A percentile compares a stretch with the other conserved stretches of the same genome.
These are phyloP conservation scores for Lasioglossum baleicum DNA, from an alignment of 1,140 invertebrate species.

Conservation along the genomic window DNA sequence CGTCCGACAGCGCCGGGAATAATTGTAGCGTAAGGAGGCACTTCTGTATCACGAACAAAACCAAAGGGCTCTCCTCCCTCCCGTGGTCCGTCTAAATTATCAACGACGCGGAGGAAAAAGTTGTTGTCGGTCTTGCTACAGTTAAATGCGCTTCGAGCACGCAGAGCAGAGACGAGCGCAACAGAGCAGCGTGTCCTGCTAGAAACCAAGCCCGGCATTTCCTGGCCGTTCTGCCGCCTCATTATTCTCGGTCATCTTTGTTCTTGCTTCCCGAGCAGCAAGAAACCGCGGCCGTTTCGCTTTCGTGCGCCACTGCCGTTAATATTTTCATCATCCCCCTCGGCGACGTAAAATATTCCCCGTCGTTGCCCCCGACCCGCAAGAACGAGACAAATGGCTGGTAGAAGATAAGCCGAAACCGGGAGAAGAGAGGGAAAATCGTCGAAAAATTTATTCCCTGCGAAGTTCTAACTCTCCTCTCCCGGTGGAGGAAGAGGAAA, in stretches of 20 bases:
- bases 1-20: slow-evolving; percentile 5
- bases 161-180: not conserved
- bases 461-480: slow-evolving; percentile 21
- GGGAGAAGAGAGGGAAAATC: not conserved
- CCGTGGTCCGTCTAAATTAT: slow-evolving; percentile 2
- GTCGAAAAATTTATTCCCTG: slow-evolving; percentile 31
- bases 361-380: not conserved
- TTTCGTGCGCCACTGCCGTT: slow-evolving; percentile 30
- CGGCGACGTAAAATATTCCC: slow-evolving; percentile 36
- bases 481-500: too few relatives aligned
- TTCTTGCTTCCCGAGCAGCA: slow-evolving; percentile 38
- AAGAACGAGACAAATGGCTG: not conserved
- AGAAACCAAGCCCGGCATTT: not conserved
- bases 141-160: slow-evolving; percentile 19
- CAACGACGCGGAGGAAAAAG: slow-evolving; percentile 5
- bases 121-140: not conserved
- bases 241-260: slow-evolving; percentile 46
- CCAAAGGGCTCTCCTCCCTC: not conserved
- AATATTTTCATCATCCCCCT: slow-evolving; percentile 44
- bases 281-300: slow-evolving; percentile 26
- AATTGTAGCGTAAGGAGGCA: slow-evolving; percentile 17
- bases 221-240: slow-evolving; percentile 37
- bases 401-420: not conserved
- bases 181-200: too few relatives aligned
- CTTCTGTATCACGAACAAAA: not conserved